Percentiles rank a stretch among this genome's conserved stretches.
These are phyloP conservation scores for Halotydeus destructor DNA, from an alignment of 1,140 invertebrate species.

Conservation along the genomic window DNA sequence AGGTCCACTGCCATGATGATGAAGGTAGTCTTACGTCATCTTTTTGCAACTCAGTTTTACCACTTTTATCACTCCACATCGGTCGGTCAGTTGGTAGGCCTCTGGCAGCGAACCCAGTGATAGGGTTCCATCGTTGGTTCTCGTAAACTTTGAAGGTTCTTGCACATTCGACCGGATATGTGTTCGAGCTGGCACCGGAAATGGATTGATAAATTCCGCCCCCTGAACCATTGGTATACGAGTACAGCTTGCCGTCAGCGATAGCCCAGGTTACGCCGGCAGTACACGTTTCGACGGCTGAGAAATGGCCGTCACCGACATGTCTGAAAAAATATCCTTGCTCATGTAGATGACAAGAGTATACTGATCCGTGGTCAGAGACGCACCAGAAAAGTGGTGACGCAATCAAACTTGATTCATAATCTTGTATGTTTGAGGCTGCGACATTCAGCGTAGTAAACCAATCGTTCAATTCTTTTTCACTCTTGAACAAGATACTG, in stretches of 20 bases:
- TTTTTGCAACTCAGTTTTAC: conserved; percentile 51
- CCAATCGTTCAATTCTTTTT: conserved; percentile 68
- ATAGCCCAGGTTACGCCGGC: conserved; percentile 67
- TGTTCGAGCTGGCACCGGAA: conserved; percentile 39
- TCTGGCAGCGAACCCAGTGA: conserved; percentile 61
- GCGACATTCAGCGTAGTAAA: conserved; percentile 17
- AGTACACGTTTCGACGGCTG: conserved; percentile 46
- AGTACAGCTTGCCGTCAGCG: conserved; percentile 56
- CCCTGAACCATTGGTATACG: conserved; percentile 66
- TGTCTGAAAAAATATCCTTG: too few relatives aligned
- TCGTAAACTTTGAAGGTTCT: conserved; percentile 71
- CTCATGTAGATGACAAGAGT: too few relatives aligned
- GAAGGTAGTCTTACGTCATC: conserved; percentile 64
- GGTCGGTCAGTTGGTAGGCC: conserved; percentile 59
- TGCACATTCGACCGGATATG: conserved; percentile 55
- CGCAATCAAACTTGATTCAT: too few relatives aligned
- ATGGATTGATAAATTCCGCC: conserved; percentile 42
- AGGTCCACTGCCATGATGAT: conserved; percentile 69
- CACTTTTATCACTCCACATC: conserved; percentile 60
- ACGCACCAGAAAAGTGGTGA: too few relatives aligned
- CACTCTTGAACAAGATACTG: conserved; percentile 50
- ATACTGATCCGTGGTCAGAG: too few relatives aligned
- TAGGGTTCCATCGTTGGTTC: conserved; percentile 79
- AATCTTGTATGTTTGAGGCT: too few relatives aligned
- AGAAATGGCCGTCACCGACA: conserved; percentile 41